phyloP scores from a whole-genome alignment of 2,888 invertebrate species.

The Apodemia duryi region DNA sequence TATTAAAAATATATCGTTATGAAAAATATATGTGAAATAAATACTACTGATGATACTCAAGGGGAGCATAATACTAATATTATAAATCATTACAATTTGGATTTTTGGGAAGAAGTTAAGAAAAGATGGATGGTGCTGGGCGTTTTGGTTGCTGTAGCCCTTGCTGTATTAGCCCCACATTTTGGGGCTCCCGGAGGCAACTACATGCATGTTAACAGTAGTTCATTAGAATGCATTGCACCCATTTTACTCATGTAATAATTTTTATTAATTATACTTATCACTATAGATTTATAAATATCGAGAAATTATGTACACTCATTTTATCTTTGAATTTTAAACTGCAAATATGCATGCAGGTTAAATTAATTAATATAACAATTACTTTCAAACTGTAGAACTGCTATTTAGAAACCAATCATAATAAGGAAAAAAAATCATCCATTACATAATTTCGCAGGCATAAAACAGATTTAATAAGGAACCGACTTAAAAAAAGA shows the following conservation, averaged over 20 bases:
- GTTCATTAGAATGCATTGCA: slow-evolving; percentile 64
- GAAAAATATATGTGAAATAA: slow-evolving; percentile 28
- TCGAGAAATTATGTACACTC: not conserved
- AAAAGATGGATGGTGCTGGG: slow-evolving; percentile 57
- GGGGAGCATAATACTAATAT: slow-evolving; percentile 26
- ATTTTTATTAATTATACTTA: slow-evolving; percentile 22
- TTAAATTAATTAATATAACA: too few relatives aligned
- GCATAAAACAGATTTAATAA: too few relatives aligned
- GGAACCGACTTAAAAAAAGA: too few relatives aligned
- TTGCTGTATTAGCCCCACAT: slow-evolving; percentile 54
- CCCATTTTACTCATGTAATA: slow-evolving; percentile 57
- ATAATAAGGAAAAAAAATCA: not conserved
- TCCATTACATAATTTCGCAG: not conserved
- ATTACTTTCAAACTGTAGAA: not conserved
- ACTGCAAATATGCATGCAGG: too few relatives aligned
- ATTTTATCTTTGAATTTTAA: not conserved
- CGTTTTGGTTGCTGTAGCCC: slow-evolving; percentile 46
- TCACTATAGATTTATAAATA: slow-evolving; percentile 8
- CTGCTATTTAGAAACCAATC: not conserved
- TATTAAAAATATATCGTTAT: slow-evolving; percentile 17
- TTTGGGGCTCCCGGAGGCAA: slow-evolving; percentile 68
- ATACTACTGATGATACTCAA: slow-evolving; percentile 31
- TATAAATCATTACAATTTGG: slow-evolving; percentile 42
- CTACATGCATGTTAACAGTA: slow-evolving; percentile 54
- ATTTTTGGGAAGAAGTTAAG: slow-evolving; percentile 48